Evolutionary conservation across 2,888 invertebrate species (phyloP), one percentile per base, ranked within the genome.

Genomic region (Nephrotoma guestfalica): DNA sequence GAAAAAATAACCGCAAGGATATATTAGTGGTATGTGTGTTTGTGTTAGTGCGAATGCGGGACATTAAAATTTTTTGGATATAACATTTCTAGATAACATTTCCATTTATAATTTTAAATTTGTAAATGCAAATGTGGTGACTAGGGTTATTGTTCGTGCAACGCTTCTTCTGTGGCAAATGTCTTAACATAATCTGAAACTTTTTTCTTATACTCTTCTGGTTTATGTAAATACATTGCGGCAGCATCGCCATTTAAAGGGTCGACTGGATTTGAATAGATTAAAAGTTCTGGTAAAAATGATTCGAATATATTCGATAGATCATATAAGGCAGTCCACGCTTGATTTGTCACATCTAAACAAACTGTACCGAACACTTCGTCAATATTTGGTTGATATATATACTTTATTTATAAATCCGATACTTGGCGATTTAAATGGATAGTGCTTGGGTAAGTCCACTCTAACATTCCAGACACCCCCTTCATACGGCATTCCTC

Each of bases 381-480:
- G 92, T 99, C 99, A 91, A 99, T 99, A 92, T 99, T 99, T 86
- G 99, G 99, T 93, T 99, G 99, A n/a, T n/a, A n/a, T n/a, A 93
- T 98, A 99, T 88, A 99, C 98, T 92, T 98, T 97, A 93, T 99
- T 99, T 96, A 99, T 98, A 93, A 99, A 99, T 86, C 99, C 99
- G 92, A 99, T 99, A 89, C 99, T 99, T 87, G 99, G 99, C 87
- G 99, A 99, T 93, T 99, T 99, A 93, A 99, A 99, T 71, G 99
- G 99, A 92, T 99, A 99, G 92, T 99, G 99, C 92, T 99, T 99
- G 87, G 99, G 99, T 89, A 99, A 93, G 92, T 99, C 99, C 87
- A 99, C 99, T 88, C 99, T 95, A 57, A 99, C 99, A 91, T 99
- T 98, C 99, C 99, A 99, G 87, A 99, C 97, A 87, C 99, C 99